These are phyloP conservation scores for Zingel zingel DNA, from an alignment of 2,113 vertebrate species.

Conservation along the genomic window DNA sequence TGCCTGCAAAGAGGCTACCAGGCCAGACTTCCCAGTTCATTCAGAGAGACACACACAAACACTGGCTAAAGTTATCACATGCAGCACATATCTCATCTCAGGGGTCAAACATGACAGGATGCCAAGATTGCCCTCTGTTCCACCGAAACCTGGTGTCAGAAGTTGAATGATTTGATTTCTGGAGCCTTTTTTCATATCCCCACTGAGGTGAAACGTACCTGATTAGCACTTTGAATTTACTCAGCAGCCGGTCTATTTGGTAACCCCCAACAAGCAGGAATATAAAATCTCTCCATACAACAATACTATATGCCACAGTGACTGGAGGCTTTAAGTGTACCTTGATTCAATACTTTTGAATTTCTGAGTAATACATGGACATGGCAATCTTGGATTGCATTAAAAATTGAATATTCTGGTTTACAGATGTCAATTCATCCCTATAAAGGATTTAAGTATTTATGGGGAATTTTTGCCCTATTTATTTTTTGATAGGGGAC, in stretches of 20 bases:
- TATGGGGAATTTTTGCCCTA: neutral
- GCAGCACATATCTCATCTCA: conserved; percentile 11
- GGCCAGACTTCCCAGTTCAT: conserved; percentile 54
- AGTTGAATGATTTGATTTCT: conserved; percentile 45
- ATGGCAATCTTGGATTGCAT: neutral
- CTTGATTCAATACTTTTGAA: neutral
- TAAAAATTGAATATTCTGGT: neutral
- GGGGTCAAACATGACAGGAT: conserved; percentile 36
- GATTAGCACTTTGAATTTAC: conserved; percentile 75
- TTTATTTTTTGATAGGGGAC: neutral
- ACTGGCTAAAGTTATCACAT: conserved; percentile 8
- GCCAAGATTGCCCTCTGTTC: conserved; percentile 1
- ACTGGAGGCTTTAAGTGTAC: conserved; percentile 15
- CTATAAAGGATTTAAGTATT: neutral
- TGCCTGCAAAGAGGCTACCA: conserved; percentile 45
- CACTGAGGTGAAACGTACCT: conserved; percentile 75
- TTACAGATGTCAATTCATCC: neutral
- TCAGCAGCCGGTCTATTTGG: conserved; percentile 42
- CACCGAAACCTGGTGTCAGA: conserved; percentile 31
- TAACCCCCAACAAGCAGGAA: conserved; percentile 15
- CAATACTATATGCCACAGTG: conserved; percentile 6
- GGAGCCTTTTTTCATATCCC: conserved; percentile 28
- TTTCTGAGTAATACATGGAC: neutral
- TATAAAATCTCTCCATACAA: neutral
- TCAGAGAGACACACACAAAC: conserved; percentile 22